These are phyloP conservation scores for Acleris holmiana DNA, from an alignment of 2,888 invertebrate genomes.

Conservation along the genomic window DNA sequence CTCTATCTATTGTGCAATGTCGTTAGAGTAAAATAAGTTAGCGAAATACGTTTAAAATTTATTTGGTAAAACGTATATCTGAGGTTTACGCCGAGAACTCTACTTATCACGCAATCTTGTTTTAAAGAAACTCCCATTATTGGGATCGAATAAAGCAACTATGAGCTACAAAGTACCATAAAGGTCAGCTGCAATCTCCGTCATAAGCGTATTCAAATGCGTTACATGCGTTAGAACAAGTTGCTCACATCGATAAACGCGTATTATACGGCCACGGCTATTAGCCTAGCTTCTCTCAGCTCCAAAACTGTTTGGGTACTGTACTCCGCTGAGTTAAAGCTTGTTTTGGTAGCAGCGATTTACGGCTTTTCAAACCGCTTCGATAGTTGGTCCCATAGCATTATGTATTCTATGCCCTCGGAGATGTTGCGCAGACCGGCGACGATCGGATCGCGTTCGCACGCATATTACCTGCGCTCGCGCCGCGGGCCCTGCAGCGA, in stretches of 20 bases:
- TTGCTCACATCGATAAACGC: constrained; percentile 36
- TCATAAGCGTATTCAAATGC: constrained; percentile 36
- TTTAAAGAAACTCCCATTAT: constrained; percentile 1
- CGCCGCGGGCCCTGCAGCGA: constrained; percentile 67
- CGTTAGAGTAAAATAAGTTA: too few relatives aligned
- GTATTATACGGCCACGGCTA: constrained; percentile 49
- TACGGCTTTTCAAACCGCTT: constrained; percentile 32
- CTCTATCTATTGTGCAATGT: too few relatives aligned
- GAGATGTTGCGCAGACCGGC: constrained; percentile 48
- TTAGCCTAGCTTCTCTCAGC: constrained; percentile 52
- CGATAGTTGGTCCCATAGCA: constrained; percentile 20
- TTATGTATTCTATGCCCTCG: constrained; percentile 38
- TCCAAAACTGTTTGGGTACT: constrained; percentile 28
- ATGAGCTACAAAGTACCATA: constrained; percentile 15
- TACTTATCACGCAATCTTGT: background rate
- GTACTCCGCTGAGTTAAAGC: constrained; percentile 29
- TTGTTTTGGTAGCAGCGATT: constrained; percentile 27
- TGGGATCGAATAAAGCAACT: constrained; percentile 20
- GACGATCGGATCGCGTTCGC: constrained; percentile 80
- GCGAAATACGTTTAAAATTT: too few relatives aligned
- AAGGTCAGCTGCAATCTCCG: constrained; percentile 28
- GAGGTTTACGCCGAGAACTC: background rate
- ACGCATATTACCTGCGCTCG: constrained; percentile 75
- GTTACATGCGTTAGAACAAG: constrained; percentile 36
- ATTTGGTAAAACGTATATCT: background rate